Conservation (phyloP, 2,888 invertebrate genomes). For the Amiota communis region DNA sequence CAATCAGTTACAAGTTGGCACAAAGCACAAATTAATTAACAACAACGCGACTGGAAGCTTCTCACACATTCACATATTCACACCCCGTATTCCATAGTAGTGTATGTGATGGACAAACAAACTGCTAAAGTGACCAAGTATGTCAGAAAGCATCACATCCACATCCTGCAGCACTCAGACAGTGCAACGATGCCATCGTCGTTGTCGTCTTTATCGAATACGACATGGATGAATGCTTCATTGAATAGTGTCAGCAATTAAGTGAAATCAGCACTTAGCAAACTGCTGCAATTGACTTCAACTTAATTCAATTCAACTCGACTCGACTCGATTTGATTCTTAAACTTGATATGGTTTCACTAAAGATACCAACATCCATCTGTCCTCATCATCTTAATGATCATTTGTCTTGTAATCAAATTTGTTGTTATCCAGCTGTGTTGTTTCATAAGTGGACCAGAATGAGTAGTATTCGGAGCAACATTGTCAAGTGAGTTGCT, state of each 20-base stretch:
- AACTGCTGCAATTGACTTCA: conserved; percentile 40
- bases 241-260: conserved; percentile 57
- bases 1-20: background rate
- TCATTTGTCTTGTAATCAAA: background rate
- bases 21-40: conserved; percentile 51
- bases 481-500: too few species aligned
- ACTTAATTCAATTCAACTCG: too few species aligned
- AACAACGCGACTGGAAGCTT: background rate
- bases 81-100: background rate
- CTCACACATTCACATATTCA: background rate
- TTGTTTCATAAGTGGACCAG: too few species aligned
- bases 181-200: background rate
- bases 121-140: background rate
- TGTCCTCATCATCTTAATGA: background rate
- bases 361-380: too few species aligned
- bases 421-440: background rate
- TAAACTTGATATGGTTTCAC: too few species aligned
- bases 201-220: conserved; percentile 35
- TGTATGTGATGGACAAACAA: background rate
- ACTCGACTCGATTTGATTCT: too few species aligned
- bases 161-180: background rate
- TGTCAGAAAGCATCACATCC: background rate
- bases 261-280: conserved; percentile 56
- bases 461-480: too few species aligned
- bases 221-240: conserved; percentile 35